These are phyloP conservation scores for Ondatra zibethicus DNA, from an alignment of 2,113 vertebrate genomes.

Conservation along the genomic window DNA sequence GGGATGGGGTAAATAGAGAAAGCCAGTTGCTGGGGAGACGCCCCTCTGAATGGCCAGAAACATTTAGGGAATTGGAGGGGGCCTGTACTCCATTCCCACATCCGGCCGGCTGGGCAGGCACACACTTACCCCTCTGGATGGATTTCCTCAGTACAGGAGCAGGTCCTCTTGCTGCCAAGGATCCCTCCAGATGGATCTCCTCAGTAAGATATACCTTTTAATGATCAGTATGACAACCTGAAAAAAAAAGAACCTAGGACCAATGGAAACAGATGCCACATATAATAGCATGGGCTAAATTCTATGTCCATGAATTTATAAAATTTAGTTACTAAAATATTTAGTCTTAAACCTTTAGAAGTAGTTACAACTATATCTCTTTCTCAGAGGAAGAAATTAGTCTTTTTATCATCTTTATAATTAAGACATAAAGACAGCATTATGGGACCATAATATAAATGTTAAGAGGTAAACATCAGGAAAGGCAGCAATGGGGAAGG, in stretches of 20 bases:
- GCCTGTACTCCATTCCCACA: no score
- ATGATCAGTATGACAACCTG: background rate
- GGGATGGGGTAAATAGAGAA: no score
- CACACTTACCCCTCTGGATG: no score
- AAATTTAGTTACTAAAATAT: constrained; percentile 1
- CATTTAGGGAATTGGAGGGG: no score
- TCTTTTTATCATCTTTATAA: background rate
- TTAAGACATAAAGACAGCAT: background rate
- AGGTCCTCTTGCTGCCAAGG: no score
- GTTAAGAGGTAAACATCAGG: background rate
- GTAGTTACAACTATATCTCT: background rate
- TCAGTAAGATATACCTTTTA: no score
- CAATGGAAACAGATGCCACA: background rate
- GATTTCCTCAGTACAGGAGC: no score
- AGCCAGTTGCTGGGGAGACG: no score
- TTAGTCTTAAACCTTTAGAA: constrained; percentile 26
- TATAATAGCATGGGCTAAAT: background rate
- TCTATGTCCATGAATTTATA: background rate
- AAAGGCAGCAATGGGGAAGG: background rate
- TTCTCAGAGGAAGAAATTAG: background rate
- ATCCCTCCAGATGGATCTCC: no score
- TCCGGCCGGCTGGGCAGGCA: no score
- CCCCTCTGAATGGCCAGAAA: no score
- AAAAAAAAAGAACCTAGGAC: background rate
- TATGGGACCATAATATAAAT: background rate